Base-by-base conservation (phyloP, 2,888 invertebrate species). In the Unio pictorum region DNA sequence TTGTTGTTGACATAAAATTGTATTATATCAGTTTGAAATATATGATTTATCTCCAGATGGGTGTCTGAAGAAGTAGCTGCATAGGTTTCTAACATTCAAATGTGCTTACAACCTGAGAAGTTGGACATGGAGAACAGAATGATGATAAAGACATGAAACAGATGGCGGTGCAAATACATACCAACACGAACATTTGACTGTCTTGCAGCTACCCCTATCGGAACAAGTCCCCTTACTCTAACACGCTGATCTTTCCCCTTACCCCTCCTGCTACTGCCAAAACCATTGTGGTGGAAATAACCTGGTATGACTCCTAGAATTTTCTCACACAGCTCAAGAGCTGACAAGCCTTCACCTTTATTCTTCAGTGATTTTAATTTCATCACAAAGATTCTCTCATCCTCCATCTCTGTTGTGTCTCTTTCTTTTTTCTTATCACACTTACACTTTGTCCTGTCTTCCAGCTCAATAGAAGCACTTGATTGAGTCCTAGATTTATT, bases 171-270 rank as follows among this genome's bases (percentile, higher is more conserved):
- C 34, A 17, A 30, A 26, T 30, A 72, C 76, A 66, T 71, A 83
- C 83, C 81, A 71, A 79, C 76, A 69, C 74, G 73, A 34, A 83
- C 75, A 56, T 81, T 73, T 45, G 72, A 61, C 18, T 75, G 69
- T 69, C 73, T 83, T 11, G 78, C 74, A 26, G 81, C 72, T n/a
- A 79, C 72, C 34, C 80, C 81, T 45, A 76, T 76, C 7, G 81
- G 78, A 28, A 78, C 68, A 8, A 83, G 67, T 30, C 79, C 80
- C 62, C 81, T 67, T 5, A 81, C 71, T 60, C 75, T 77, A 5
- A 77, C 69, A 26, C 74, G 45, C 45, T 68, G 71, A 59, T 77
- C 74, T 54, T 68, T 67, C 59, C 71, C 65, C 55, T 74, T 69
- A 23, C 58, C 20, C 23, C 69, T 69, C 20, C 64, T 67, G 20